Evolutionary conservation across 2,797 vertebrate species (phyloP), one percentile per base, ranked within the genome.

Genomic region (Sylvia borin): DNA sequence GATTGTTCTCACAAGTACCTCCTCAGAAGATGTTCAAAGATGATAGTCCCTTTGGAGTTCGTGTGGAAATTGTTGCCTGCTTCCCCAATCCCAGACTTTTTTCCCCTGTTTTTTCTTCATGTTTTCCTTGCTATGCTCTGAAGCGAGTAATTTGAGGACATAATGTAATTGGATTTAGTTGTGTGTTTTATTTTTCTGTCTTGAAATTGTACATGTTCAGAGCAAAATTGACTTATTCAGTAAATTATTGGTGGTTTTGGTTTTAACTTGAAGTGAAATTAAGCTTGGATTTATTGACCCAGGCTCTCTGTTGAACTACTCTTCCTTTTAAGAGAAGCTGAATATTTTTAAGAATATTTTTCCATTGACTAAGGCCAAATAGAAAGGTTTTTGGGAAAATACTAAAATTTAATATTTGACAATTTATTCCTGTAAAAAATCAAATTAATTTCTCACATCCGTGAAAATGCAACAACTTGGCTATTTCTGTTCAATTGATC

Each of bases 1-100:
- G 13, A 25, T 25, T 85, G 43, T 89, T 95, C 86, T 91, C 82
- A 70, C 70, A 94, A 95, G 92, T 83, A 48, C 87, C 58, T 90
- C 79, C 53, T 90, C 32, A 45, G 65, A 91, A 92, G 95, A 85
- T 88, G 87, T 34, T 26, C 16, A 0, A 50, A 90, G 91, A 81
- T 96, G 64, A 19, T 29, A 48, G 92, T 88, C 88, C 85, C 72
- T 80, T 54, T 71, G 86, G 93, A 87, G 38, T 67, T 95, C n/a
- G 3, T 80, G 77, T 79, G 80, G 66, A 88, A 92, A 81, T 24
- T 57, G 54, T 43, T 85, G 90, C 75, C 68, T 77, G 29, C 16
- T 85, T 92, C 74, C 40, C 24, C 19, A 22, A 0, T 82, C 45
- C 13, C 2, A 15, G 74, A 53, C 26, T n/a, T 24, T 24, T 40